These are phyloP conservation scores for Cyprinella venusta DNA, from an alignment of 2,797 vertebrate species.

Conservation along the genomic window DNA sequence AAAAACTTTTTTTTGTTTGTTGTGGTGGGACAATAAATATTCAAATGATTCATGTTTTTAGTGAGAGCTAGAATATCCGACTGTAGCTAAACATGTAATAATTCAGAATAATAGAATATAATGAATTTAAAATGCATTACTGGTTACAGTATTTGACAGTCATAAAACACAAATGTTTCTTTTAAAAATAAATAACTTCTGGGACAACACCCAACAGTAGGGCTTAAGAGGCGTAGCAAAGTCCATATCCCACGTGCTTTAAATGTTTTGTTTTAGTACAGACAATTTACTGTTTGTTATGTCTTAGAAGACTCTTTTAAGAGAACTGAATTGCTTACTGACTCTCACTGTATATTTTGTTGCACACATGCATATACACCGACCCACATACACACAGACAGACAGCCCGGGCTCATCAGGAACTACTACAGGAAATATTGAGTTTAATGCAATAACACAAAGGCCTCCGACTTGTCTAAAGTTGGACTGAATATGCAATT, in stretches of 20 bases:
- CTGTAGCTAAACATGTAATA: not conserved
- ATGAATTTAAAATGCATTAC: not conserved
- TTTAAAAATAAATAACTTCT: not conserved
- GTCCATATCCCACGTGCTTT: conserved; percentile 10
- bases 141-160: not conserved
- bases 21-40: not conserved
- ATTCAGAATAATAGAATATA: not conserved
- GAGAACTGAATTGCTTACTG: conserved; percentile 12
- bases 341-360: conserved; percentile 31
- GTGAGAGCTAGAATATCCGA: not conserved
- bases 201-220: not conserved
- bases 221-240: conserved; percentile 29
- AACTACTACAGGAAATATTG: conserved; percentile 21
- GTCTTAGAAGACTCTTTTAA: conserved; percentile 37
- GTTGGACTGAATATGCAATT: conserved; percentile 19
- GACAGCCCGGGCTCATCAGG: conserved; percentile 3
- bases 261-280: conserved; percentile 46
- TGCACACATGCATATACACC: conserved; percentile 26
- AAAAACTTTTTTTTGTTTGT: not conserved
- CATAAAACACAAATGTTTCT: conserved; percentile 1
- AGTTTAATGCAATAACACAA: conserved; percentile 23
- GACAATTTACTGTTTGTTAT: conserved; percentile 34
- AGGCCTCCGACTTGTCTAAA: not conserved
- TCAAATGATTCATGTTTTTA: not conserved
- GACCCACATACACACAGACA: conserved; percentile 3